Evolutionary conservation across 1,140 invertebrate genomes (phyloP).

Genomic region (Magallana angulata): DNA sequence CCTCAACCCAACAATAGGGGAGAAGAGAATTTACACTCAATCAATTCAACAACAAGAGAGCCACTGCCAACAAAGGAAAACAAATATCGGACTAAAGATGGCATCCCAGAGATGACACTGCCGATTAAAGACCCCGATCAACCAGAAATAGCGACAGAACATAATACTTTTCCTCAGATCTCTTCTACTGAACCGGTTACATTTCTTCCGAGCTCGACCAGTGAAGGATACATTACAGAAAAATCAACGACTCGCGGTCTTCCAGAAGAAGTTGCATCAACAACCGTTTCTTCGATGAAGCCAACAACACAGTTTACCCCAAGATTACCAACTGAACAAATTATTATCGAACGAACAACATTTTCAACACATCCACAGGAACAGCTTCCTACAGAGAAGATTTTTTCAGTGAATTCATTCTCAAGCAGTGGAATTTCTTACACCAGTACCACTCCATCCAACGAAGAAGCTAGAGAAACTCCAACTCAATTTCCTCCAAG

Average conservation of each 20-base stretch:
- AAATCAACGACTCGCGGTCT: not conserved
- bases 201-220: not conserved
- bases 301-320: not conserved
- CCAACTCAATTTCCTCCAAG: not conserved
- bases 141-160: not conserved
- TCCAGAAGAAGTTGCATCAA: not conserved
- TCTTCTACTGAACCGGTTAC: not conserved
- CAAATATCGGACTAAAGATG: conserved; percentile 9
- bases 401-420: not conserved
- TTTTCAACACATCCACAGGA: not conserved
- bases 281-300: not conserved
- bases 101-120: not conserved
- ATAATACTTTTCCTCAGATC: not conserved
- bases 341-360: not conserved
- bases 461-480: not conserved
- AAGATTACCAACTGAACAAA: not conserved
- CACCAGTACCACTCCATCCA: not conserved
- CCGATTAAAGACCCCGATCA: not conserved
- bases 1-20: not conserved
- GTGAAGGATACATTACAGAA: not conserved
- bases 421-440: not conserved
- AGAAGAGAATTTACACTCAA: not conserved
- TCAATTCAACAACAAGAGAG: not conserved
- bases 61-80: not conserved
- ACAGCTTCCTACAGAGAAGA: not conserved